These are phyloP conservation scores for Tachypleus tridentatus DNA, from an alignment of 1,140 invertebrate species.

Conservation along the genomic window DNA sequence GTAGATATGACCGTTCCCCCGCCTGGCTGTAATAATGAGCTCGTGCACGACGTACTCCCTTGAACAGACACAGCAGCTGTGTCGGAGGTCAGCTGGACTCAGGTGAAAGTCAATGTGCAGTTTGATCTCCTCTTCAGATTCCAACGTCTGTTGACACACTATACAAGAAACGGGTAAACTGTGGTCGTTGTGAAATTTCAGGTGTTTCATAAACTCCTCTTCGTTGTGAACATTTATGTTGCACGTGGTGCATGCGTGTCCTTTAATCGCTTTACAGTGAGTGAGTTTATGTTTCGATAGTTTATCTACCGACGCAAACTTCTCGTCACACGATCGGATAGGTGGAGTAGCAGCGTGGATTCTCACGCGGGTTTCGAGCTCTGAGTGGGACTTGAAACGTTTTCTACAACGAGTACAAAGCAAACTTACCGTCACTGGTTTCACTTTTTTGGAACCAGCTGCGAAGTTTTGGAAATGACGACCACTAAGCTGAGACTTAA, in stretches of 20 bases:
- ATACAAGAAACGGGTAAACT: conserved; percentile 62
- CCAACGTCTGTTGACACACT: conserved; percentile 77
- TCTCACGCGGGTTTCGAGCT: conserved; percentile 82
- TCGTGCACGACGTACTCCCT: conserved; percentile 34
- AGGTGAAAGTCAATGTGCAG: conserved; percentile 72
- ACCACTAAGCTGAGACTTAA: conserved; percentile 45
- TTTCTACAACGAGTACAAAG: conserved; percentile 82
- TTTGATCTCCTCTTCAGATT: conserved; percentile 72
- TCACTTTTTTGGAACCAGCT: conserved; percentile 20
- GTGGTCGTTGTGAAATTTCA: conserved; percentile 45
- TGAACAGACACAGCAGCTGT: conserved; percentile 44
- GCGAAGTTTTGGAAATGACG: conserved; percentile 38
- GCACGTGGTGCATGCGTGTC: conserved; percentile 16
- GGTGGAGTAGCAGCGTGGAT: conserved; percentile 41
- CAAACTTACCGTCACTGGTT: conserved; percentile 44
- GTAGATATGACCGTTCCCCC: conserved; percentile 29
- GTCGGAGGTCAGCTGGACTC: conserved; percentile 34
- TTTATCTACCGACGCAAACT: conserved; percentile 63
- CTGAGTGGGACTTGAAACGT: conserved; percentile 65
- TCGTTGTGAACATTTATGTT: conserved; percentile 7
- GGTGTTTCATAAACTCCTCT: conserved; percentile 34
- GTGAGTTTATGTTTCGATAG: conserved; percentile 85
- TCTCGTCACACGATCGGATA: conserved; percentile 86
- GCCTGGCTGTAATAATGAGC: conserved; percentile 27
- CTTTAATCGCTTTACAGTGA: conserved; percentile 59